A percentile compares a stretch with the other conserved stretches of the same genome.
Evolutionary conservation across 2,797 vertebrate species (phyloP).

Genomic region (Delichon dasypus): DNA sequence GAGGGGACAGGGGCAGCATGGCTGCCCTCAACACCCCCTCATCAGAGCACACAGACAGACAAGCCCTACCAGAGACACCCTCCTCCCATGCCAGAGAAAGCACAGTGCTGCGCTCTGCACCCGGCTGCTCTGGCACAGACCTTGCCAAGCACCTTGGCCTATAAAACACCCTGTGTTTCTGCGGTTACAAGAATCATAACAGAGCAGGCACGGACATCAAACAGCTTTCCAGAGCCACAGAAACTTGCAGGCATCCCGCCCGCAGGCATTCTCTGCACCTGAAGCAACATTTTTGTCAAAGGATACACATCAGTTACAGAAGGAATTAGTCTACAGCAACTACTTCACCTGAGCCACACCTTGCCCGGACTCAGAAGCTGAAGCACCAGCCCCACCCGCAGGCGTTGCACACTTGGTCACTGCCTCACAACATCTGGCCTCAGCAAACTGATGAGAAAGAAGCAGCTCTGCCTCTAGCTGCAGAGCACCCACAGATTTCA

Average conservation of each 20-base stretch:
- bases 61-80: neutral
- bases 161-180: slow-evolving; percentile 2
- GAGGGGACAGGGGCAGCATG: accelerated
- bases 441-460: accelerated
- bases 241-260: neutral
- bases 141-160: neutral
- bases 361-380: neutral
- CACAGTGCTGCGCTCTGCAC: accelerated
- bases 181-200: neutral
- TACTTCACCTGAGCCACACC: neutral
- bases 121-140: accelerated
- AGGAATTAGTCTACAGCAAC: neutral
- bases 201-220: neutral
- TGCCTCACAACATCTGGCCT: neutral
- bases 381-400: neutral
- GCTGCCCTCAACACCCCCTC: accelerated
- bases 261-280: neutral
- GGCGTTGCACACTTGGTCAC: accelerated
- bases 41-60: accelerated
- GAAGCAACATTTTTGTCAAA: neutral
- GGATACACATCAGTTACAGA: neutral
- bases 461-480: neutral
- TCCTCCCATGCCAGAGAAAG: accelerated
- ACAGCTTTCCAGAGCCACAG: neutral
- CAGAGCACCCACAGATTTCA: neutral